Base-by-base conservation (phyloP, 1,140 invertebrate species). In the Hylyphantes graminicola region DNA sequence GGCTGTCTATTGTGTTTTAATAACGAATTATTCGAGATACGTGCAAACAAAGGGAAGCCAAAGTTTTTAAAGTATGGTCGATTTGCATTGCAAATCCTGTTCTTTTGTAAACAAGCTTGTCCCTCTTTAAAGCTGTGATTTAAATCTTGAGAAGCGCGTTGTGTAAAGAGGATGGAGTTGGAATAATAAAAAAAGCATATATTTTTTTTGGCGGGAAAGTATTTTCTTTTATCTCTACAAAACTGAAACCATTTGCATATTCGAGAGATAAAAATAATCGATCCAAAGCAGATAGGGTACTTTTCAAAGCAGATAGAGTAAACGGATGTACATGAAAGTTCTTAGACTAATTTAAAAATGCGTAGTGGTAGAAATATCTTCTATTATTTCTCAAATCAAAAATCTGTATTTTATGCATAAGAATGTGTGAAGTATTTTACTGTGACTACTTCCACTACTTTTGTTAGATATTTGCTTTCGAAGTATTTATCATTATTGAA, bases 21-120 rank as follows among this genome's bases (percentile, higher is more conserved):
- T 81, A 73, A 63, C 78, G 73, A 81, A 81, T 81, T 81, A 72
- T 73, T 81, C 68, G 73, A 67, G 53, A 67, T 17, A 15, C 54
- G 48, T 11, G 57, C 68, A 81, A 81, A 81, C 78, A 73, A 61
- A 63, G 54, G 54, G 50, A 81, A 54, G 17, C 13, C n/a, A 48
- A 70, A 48, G 19, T 70, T 80, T 48, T 50, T 59, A 53, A 80
- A 80, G 67, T 21, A 70, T n/a, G 12, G 21, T 68, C 35, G 21
- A 59, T 80, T 70, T 80, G 67, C 77, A 80, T 70, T 80, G 77
- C 77, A 80, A 48, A 80, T 80, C 76, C 51, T 67, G 50, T 76
- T 59, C 64, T 67, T 76, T 63, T 64, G 55, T 76, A 78, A 63
- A 78, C 57, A 78, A 54, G 54, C 63, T 65, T 78, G 50, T 54